Evolutionary conservation across 2,888 invertebrate species (phyloP).

Genomic region (Sphaeridia pumilis): DNA sequence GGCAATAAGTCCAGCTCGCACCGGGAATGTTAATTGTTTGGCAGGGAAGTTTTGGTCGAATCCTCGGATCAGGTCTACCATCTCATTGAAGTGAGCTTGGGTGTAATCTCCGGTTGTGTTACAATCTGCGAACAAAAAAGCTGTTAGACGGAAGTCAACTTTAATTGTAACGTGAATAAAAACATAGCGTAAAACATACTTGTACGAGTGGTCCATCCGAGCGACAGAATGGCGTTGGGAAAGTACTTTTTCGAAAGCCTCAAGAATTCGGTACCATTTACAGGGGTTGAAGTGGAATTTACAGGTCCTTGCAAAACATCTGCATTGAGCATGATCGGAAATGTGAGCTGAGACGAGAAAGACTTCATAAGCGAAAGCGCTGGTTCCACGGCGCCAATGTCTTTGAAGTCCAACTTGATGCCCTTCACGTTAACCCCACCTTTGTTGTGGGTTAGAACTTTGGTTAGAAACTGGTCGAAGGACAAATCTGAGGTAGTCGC

Average conservation of each 20-base stretch:
- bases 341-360: slow-evolving; percentile 36
- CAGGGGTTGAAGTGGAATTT: slow-evolving; percentile 47
- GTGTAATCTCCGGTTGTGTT: slow-evolving; percentile 37
- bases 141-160: not conserved
- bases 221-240: slow-evolving; percentile 56
- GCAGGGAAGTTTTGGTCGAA: slow-evolving; percentile 44
- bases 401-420: slow-evolving; percentile 79
- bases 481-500: slow-evolving; percentile 58
- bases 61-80: slow-evolving; percentile 46
- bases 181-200: not conserved
- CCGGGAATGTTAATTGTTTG: slow-evolving; percentile 58
- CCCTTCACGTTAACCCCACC: slow-evolving; percentile 49
- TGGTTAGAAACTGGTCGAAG: slow-evolving; percentile 56
- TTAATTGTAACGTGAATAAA: not conserved
- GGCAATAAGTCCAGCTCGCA: slow-evolving; percentile 57
- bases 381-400: slow-evolving; percentile 52
- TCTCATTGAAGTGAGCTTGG: slow-evolving; percentile 50
- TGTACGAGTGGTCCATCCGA: slow-evolving; percentile 69
- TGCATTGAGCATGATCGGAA: slow-evolving; percentile 77
- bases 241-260: slow-evolving; percentile 47
- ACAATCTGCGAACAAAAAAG: not conserved
- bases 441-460: slow-evolving; percentile 41
- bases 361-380: slow-evolving; percentile 37
- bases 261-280: slow-evolving; percentile 56
- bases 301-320: slow-evolving; percentile 71